Evolutionary conservation across 2,797 vertebrate genomes (phyloP).

Genomic region (Chelonia mydas): DNA sequence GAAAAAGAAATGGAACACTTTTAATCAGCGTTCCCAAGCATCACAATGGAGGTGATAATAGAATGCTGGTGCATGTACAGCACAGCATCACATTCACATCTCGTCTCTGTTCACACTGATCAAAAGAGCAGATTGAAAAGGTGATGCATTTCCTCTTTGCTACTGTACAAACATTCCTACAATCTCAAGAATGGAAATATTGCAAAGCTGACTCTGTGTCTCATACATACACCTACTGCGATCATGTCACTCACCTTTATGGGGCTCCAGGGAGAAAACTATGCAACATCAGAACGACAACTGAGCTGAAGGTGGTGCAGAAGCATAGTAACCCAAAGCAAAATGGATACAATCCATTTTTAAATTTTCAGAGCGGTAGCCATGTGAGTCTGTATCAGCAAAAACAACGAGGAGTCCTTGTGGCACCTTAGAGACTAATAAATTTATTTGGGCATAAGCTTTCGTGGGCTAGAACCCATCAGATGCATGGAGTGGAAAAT

Average conservation of each 20-base stretch:
- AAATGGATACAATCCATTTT: neutral
- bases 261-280: constrained; percentile 21
- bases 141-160: constrained; percentile 54
- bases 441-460: too few species aligned
- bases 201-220: neutral
- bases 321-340: neutral
- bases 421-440: too few species aligned
- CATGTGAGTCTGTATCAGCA: too few species aligned
- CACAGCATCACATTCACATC: constrained; percentile 44
- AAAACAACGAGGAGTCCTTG: too few species aligned
- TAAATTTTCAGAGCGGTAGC: neutral
- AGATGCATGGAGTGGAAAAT: too few species aligned
- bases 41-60: neutral
- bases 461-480: too few species aligned
- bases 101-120: constrained; percentile 51
- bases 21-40: neutral
- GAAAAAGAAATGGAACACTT: neutral
- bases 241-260: neutral
- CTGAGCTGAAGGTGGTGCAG: neutral
- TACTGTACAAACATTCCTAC: constrained; percentile 54
- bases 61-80: constrained; percentile 33
- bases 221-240: neutral
- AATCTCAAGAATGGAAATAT: constrained; percentile 5
- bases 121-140: constrained; percentile 47
- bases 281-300: neutral